These are phyloP conservation scores for Slavum lentiscoides DNA, from an alignment of 2,888 invertebrate genomes.

Conservation along the genomic window DNA sequence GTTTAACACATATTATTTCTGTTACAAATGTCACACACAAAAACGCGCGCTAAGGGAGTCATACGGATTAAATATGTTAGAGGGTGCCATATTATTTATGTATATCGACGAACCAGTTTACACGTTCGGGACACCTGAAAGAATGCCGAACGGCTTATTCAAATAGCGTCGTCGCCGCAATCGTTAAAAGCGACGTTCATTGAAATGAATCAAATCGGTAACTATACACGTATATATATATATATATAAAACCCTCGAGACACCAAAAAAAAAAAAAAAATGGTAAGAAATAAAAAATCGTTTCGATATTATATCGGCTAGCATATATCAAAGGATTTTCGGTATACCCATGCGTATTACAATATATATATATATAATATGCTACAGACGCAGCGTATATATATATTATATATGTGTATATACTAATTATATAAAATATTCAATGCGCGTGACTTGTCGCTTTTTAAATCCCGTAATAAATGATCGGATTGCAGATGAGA, in stretches of 20 bases:
- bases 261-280: slow-evolving; percentile 20
- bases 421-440: slow-evolving; percentile 51
- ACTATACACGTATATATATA: not conserved
- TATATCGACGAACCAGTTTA: slow-evolving; percentile 42
- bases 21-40: too few relatives aligned
- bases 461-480: slow-evolving; percentile 53
- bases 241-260: not conserved
- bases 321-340: slow-evolving; percentile 52
- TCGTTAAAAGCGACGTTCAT: slow-evolving; percentile 35
- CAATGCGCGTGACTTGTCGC: slow-evolving; percentile 53
- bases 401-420: not conserved
- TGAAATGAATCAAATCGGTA: slow-evolving; percentile 48
- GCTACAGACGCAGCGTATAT: not conserved
- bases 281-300: slow-evolving; percentile 41
- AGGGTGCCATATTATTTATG: too few relatives aligned
- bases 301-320: slow-evolving; percentile 49
- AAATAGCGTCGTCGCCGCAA: slow-evolving; percentile 27
- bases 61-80: too few relatives aligned
- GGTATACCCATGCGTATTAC: slow-evolving; percentile 1
- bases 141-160: slow-evolving; percentile 41
- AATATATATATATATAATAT: not conserved
- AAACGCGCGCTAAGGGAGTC: too few relatives aligned
- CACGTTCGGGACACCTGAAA: slow-evolving; percentile 2
- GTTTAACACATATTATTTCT: too few relatives aligned
- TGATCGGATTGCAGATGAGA: slow-evolving; percentile 52